Conservation (phyloP, 2,888 invertebrate species). For the Tenthredo amoena region DNA sequence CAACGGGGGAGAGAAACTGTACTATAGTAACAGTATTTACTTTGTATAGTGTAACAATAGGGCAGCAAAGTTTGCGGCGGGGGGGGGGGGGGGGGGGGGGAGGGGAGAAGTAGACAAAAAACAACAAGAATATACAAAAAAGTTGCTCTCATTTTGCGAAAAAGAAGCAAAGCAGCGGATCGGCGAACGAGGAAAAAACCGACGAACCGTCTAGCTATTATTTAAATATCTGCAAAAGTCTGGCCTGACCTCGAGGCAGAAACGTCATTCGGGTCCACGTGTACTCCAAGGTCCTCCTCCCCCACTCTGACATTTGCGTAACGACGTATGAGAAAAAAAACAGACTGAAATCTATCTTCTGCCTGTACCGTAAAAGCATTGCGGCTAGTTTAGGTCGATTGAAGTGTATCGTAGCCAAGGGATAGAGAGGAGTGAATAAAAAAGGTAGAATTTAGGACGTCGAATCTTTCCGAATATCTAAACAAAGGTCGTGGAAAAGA, state of each 20-base stretch:
- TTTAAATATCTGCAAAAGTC: slow-evolving; percentile 45
- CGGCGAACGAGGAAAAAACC: not conserved
- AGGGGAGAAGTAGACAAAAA: not conserved
- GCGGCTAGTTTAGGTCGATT: not conserved
- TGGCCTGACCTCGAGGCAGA: slow-evolving; percentile 50
- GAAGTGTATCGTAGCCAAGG: not conserved
- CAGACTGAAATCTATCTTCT: not conserved
- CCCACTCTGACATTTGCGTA: slow-evolving; percentile 45
- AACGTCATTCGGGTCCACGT: slow-evolving; percentile 62
- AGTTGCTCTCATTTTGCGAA: slow-evolving; percentile 3
- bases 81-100: not conserved
- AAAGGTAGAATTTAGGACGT: not conserved
- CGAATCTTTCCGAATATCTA: not conserved
- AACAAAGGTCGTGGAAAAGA: slow-evolving; percentile 10
- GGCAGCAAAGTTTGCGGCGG: not conserved
- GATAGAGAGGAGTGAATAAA: not conserved
- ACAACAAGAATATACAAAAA: not conserved
- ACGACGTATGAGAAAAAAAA: not conserved
- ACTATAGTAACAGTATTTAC: not conserved
- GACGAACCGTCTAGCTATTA: slow-evolving; percentile 6
- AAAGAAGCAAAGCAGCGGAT: not conserved
- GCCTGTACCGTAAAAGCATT: slow-evolving; percentile 9
- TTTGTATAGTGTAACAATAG: not conserved
- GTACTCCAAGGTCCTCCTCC: slow-evolving; percentile 57
- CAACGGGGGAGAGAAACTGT: slow-evolving; percentile 14